Evolutionary conservation across 2,797 vertebrate genomes (phyloP).

Genomic region (Thalassophryne amazonica): DNA sequence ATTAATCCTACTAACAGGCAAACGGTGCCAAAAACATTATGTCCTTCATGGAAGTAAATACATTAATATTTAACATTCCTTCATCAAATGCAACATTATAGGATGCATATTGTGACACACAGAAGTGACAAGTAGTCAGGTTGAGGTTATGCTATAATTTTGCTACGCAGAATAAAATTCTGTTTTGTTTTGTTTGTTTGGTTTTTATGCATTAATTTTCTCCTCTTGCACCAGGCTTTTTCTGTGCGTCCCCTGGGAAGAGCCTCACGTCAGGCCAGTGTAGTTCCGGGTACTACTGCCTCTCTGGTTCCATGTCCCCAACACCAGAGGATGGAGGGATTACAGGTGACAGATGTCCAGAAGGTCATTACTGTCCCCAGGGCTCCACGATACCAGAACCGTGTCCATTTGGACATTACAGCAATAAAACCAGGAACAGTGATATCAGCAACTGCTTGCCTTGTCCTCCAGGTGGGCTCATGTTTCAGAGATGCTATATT

Average conservation of each 20-base stretch:
- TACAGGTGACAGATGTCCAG: constrained; percentile 77
- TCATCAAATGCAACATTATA: no score
- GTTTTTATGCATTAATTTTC: background rate
- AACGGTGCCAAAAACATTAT: no score
- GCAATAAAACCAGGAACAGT: constrained; percentile 75
- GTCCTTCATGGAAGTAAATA: no score
- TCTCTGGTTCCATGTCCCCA: constrained; percentile 65
- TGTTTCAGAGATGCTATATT: background rate
- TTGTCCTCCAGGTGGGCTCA: constrained; percentile 80
- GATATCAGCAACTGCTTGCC: constrained; percentile 74
- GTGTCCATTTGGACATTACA: constrained; percentile 81
- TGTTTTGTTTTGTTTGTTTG: no score
- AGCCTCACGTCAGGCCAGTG: constrained; percentile 73
- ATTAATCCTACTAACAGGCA: no score
- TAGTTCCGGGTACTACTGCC: constrained; percentile 80
- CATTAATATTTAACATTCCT: no score
- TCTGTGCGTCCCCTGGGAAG: constrained; percentile 75
- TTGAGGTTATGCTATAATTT: no score
- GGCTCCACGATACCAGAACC: constrained; percentile 75
- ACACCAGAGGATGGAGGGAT: constrained; percentile 68
- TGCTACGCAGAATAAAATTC: no score
- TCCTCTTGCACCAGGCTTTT: constrained; percentile 72
- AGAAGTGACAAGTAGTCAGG: no score
- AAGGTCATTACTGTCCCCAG: constrained; percentile 82
- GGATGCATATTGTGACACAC: no score